phyloP scores from a whole-genome alignment of 2,113 vertebrate species.

The Cygnus buccinator region DNA sequence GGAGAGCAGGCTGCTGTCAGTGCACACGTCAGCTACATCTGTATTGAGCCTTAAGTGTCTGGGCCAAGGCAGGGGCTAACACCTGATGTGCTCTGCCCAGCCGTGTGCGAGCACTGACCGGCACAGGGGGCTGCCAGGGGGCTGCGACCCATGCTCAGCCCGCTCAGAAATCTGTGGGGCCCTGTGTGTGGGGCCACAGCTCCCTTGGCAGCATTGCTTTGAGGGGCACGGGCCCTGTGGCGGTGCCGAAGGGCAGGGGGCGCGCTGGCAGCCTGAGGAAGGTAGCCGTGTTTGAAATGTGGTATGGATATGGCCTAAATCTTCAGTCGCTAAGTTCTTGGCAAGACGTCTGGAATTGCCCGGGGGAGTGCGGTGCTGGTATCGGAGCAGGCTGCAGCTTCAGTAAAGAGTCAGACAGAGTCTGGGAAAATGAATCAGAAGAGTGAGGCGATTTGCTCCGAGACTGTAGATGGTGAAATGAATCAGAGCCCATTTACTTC shows the following conservation, averaged over 20 bases:
- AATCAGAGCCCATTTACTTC: constrained; percentile 11
- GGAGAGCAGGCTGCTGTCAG: neutral
- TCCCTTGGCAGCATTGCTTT: neutral
- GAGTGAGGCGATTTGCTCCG: neutral
- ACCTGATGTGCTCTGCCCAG: neutral
- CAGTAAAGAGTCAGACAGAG: neutral
- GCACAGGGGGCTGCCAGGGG: accelerated
- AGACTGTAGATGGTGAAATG: constrained; percentile 8
- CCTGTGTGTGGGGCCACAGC: neutral
- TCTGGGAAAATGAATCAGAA: constrained; percentile 35
- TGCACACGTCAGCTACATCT: accelerated
- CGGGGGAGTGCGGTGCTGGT: neutral
- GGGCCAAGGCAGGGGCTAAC: neutral
- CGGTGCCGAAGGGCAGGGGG: neutral
- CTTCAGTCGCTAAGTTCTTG: neutral
- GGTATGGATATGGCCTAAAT: neutral
- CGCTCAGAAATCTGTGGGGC: neutral
- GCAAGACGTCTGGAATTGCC: neutral
- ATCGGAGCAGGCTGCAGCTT: neutral
- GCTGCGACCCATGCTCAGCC: accelerated
- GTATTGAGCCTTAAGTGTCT: neutral
- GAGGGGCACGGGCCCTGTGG: neutral
- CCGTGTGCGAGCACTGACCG: accelerated
- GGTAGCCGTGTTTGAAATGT: neutral
- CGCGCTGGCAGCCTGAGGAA: accelerated